Evolutionary conservation across 2,888 invertebrate species (phyloP).

Genomic region (Athetis lepigone): DNA sequence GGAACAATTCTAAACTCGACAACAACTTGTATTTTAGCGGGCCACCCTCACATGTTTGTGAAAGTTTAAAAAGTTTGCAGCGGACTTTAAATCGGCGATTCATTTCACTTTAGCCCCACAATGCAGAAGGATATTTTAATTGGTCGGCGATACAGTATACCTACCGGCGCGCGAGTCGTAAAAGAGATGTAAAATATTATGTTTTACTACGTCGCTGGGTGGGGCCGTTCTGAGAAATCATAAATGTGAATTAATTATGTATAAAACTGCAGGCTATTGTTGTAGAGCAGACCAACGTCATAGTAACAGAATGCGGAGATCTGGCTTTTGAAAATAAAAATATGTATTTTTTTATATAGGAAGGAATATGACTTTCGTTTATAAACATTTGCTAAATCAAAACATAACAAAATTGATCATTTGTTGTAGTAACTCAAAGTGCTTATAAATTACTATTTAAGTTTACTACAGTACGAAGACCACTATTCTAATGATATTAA

Average conservation of each 20-base stretch:
- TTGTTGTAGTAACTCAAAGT: too few relatives aligned
- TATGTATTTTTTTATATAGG: not conserved
- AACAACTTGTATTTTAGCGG: conserved; percentile 89
- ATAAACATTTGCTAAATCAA: too few relatives aligned
- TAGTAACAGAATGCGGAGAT: conserved; percentile 18
- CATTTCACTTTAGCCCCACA: conserved; percentile 79
- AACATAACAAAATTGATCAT: too few relatives aligned
- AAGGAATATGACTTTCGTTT: too few relatives aligned
- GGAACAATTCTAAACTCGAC: conserved; percentile 87
- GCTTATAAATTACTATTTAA: too few relatives aligned
- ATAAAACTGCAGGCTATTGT: conserved; percentile 58
- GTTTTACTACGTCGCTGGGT: conserved; percentile 60
- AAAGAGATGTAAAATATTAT: conserved; percentile 68
- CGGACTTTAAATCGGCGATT: conserved; percentile 82
- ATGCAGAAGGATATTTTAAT: conserved; percentile 82
- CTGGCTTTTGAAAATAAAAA: conserved; percentile 28
- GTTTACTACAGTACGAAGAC: too few relatives aligned
- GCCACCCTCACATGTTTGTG: conserved; percentile 87
- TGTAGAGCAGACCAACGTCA: conserved; percentile 40
- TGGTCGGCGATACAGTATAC: conserved; percentile 74
- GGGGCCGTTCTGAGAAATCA: conserved; percentile 67
- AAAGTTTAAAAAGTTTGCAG: conserved; percentile 86
- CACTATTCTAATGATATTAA: too few relatives aligned
- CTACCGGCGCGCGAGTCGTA: conserved; percentile 65
- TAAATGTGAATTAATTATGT: conserved; percentile 57